Base-by-base conservation (phyloP, 2,113 vertebrate species). In the Silurus asotus region DNA sequence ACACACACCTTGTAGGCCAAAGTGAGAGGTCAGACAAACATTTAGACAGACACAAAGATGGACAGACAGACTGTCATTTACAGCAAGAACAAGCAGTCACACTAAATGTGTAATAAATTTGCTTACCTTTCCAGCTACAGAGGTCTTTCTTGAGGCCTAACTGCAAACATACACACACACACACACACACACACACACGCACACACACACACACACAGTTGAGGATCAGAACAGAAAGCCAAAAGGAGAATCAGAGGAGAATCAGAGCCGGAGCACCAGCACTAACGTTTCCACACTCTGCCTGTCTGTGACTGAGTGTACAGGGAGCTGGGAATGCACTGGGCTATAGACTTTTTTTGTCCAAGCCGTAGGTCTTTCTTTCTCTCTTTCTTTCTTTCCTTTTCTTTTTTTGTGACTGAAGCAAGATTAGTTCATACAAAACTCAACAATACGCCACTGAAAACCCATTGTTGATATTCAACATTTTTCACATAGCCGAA, bases 381-480 rank as follows among this genome's bases (percentile, higher is more conserved):
- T 83, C 55, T 83, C 70, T 83, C 45, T 95, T 84, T 84, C 81
- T 83, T 69, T 83, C 55, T 83, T 83, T 83, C 45, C 25, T 70
- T 83, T 48, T 82, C 95, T 95, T 82, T 56, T 49, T 83, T 95
- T 95, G 97, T 98, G 95, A 97, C 96, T 96, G 96, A 97, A 97
- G 97, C 97, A 99, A 99, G 97, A 99, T 99, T 99, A 99, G 97
- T 99, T 99, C 97, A 99, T 99, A 99, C 97, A 99, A 99, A 99
- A 99, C 97, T 99, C 97, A 99, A 99, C 97, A 99, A 99, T 99
- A 97, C 97, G 95, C 96, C 97, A 97, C 96, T 98, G 97, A 99
- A 37, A 98, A 99, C 97, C 97, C 97, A 99, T 99, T 99, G 97
- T 99, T 99, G 98, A 99, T 99, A 99, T 99, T 99, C 98, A 99